These are phyloP conservation scores for Hippocampus barbouri DNA, from an alignment of 2,113 vertebrate species.

Conservation along the genomic window DNA sequence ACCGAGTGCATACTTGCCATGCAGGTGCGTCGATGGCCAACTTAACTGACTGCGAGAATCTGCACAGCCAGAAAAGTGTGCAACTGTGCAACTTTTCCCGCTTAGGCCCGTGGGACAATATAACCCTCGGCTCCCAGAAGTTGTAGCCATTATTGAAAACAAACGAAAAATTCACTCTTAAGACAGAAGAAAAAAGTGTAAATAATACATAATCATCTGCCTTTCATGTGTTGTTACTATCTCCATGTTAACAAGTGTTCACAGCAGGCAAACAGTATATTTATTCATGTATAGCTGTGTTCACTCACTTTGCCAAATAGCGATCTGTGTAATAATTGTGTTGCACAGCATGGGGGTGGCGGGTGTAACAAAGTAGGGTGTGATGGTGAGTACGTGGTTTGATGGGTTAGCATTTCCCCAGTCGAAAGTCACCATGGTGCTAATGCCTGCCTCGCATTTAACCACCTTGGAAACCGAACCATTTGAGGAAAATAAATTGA, in stretches of 20 bases:
- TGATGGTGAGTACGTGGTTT: conserved; percentile 23
- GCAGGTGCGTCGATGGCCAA: too few relatives aligned
- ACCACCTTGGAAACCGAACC: conserved; percentile 28
- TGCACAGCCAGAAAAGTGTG: too few relatives aligned
- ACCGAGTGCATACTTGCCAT: too few relatives aligned
- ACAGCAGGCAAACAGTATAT: conserved; percentile 31
- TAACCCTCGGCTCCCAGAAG: too few relatives aligned
- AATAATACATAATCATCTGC: conserved; percentile 49
- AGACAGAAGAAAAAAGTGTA: conserved; percentile 5
- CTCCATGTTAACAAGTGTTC: conserved; percentile 53
- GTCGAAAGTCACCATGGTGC: conserved; percentile 15
- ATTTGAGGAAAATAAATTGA: conserved; percentile 46
- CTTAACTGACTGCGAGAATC: too few relatives aligned
- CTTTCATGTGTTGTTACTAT: conserved; percentile 52
- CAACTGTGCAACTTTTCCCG: too few relatives aligned
- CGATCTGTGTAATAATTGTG: conserved; percentile 42
- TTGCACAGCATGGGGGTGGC: conserved; percentile 29
- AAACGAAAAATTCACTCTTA: too few relatives aligned
- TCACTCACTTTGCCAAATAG: conserved; percentile 17
- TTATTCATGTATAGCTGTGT: conserved; percentile 27
- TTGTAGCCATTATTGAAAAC: too few relatives aligned
- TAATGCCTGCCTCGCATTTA: conserved; percentile 15
- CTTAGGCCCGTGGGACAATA: too few relatives aligned
- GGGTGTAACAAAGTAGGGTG: neutral
- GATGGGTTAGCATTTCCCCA: conserved; percentile 40